Evolutionary conservation across 1,140 invertebrate genomes (phyloP), one percentile per base, ranked within the genome.

Genomic region (Vanessa atalanta): DNA sequence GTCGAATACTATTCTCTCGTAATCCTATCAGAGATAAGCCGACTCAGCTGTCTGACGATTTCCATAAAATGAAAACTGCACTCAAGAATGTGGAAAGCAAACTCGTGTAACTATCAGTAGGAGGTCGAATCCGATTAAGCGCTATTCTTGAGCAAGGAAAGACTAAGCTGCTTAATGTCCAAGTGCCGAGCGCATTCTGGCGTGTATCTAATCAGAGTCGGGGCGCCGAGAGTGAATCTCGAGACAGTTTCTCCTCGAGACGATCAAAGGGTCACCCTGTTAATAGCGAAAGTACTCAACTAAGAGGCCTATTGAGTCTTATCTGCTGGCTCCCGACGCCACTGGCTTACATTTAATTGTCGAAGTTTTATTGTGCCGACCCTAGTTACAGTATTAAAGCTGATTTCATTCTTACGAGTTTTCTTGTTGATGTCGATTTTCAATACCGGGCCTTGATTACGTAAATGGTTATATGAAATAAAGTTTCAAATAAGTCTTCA

Each of bases 261-360:
- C 60, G 76, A 71, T 65, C 53, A 73, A 63, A 75, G 65, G 82
- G 88, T 73, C 84, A 84, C 84, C 83, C 83, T 85, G 82, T 84
- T 88, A 87, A 90, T 89, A 86, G 85, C 83, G 80, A 84, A 87
- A 89, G 86, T 86, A 82, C 83, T 74, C 75, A 75, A 80, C 79
- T 83, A 82, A 83, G 82, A 81, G 83, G 81, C 80, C 78, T 85
- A 76, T 83, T 82, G 83, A 84, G 82, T 88, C 86, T 91, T 91
- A 91, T 91, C 88, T 89, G 76, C 80, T 79, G 78, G 77, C 80
- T 82, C 81, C 83, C 85, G 78, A 82, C 84, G 79, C 74, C 82
- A 80, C 81, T 81, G 87, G 87, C 82, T 90, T 88, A 89, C 83
- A 84, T 90, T 89, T 90, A 90, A 91, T 90, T 89, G 88, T 89